Evolutionary conservation across 1,140 invertebrate species (phyloP).

Genomic region (Pachypsylla venusta): DNA sequence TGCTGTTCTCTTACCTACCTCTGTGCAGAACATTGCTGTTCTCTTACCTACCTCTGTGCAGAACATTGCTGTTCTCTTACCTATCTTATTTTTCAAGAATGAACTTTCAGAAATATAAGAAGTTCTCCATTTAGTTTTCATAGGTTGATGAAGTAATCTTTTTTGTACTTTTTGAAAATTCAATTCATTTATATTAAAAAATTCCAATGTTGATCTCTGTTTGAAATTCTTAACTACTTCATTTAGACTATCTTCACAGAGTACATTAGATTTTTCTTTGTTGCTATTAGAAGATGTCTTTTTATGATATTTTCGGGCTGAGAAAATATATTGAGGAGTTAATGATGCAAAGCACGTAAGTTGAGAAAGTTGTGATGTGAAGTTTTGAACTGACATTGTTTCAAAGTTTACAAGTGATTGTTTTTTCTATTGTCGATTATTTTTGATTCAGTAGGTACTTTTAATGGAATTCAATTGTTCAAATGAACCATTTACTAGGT

Average conservation of each 20-base stretch:
- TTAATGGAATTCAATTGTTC: no score
- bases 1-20: not conserved
- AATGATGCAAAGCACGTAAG: not conserved
- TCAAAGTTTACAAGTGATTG: no score
- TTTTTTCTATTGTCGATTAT: no score
- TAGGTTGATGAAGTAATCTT: not conserved
- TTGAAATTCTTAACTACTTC: not conserved
- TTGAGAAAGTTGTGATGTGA: not conserved
- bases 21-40: not conserved
- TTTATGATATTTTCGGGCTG: not conserved
- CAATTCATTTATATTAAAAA: not conserved
- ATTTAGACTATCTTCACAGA: conserved; percentile 1
- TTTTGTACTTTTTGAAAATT: not conserved
- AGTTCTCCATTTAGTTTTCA: not conserved
- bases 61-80: not conserved
- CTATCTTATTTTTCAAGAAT: not conserved
- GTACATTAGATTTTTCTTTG: not conserved
- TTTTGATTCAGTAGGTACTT: no score
- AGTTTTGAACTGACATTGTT: conserved; percentile 2
- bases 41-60: not conserved
- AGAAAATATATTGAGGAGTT: conserved; percentile 1
- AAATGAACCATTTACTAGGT: no score
- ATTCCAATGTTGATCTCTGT: not conserved
- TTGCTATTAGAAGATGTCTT: not conserved
- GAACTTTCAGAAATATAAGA: not conserved